phyloP scores from a whole-genome alignment of 2,797 vertebrate species.

The Chloroceryle inda region DNA sequence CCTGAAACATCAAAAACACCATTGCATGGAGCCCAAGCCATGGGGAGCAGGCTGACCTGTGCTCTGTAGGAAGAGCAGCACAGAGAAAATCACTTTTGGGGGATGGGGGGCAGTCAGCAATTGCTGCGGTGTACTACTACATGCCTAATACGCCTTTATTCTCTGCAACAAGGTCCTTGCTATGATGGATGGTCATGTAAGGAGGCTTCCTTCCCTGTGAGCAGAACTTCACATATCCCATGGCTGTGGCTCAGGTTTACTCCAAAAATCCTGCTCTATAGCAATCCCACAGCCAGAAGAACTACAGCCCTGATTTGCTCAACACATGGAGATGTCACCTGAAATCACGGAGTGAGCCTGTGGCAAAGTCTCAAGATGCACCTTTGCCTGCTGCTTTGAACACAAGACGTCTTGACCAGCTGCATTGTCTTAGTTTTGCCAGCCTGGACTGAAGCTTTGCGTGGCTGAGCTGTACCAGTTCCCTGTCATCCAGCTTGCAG shows the following conservation, averaged over 20 bases:
- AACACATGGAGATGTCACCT: neutral
- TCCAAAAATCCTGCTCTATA: neutral
- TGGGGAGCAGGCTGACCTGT: neutral
- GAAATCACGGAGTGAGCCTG: neutral
- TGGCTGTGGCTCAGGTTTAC: neutral
- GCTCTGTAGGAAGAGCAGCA: neutral
- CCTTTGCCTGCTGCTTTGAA: neutral
- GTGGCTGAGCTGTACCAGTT: neutral
- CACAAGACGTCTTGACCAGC: neutral
- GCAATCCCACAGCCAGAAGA: neutral
- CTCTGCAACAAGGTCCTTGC: neutral
- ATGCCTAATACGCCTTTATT: neutral
- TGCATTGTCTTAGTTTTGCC: neutral
- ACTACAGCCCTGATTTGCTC: neutral
- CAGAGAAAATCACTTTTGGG: neutral
- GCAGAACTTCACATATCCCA: neutral
- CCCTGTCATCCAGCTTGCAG: accelerated
- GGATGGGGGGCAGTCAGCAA: neutral
- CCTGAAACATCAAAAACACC: neutral
- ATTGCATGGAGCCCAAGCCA: neutral
- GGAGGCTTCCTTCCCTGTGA: neutral
- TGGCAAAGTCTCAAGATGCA: neutral
- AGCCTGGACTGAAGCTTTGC: neutral
- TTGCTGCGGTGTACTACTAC: neutral
- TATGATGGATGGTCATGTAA: neutral